These are phyloP conservation scores for Falco novaeseelandiae DNA, from an alignment of 2,797 vertebrate genomes.

Conservation along the genomic window DNA sequence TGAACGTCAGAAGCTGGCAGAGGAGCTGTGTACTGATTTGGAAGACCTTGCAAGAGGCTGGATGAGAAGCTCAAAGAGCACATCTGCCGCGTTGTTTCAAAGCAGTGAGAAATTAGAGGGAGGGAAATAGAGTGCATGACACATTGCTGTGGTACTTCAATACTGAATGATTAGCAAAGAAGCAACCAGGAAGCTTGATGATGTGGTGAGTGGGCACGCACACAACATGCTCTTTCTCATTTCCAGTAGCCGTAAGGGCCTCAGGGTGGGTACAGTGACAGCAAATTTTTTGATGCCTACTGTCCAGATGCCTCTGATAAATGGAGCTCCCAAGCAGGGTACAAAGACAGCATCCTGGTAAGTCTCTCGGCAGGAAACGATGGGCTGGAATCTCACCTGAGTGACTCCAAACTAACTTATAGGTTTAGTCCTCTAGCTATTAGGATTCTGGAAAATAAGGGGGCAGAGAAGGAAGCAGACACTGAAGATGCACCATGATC, in stretches of 20 bases:
- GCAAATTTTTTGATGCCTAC: constrained; percentile 49
- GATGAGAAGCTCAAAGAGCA: not conserved
- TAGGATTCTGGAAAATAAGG: constrained; percentile 64
- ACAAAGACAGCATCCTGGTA: constrained; percentile 62
- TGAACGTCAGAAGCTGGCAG: not conserved
- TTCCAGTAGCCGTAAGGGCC: constrained; percentile 32
- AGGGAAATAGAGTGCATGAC: not conserved
- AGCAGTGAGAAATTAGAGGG: not conserved
- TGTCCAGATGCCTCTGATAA: constrained; percentile 46
- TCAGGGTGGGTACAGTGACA: constrained; percentile 58
- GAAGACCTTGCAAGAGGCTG: constrained; percentile 4
- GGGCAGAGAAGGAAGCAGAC: constrained; percentile 65
- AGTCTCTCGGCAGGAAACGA: not conserved
- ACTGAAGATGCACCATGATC: constrained; percentile 68
- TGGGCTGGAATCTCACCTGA: constrained; percentile 35
- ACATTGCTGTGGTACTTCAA: not conserved
- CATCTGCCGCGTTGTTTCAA: not conserved
- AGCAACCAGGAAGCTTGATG: not conserved
- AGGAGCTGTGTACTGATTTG: not conserved
- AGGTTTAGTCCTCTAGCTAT: constrained; percentile 69
- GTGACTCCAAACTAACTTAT: constrained; percentile 59
- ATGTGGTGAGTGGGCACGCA: not conserved
- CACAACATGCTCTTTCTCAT: constrained; percentile 34
- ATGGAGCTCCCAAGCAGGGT: constrained; percentile 57
- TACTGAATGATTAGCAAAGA: not conserved